Base-by-base conservation (phyloP, 2,797 vertebrate genomes). In the Cuniculus paca region DNA sequence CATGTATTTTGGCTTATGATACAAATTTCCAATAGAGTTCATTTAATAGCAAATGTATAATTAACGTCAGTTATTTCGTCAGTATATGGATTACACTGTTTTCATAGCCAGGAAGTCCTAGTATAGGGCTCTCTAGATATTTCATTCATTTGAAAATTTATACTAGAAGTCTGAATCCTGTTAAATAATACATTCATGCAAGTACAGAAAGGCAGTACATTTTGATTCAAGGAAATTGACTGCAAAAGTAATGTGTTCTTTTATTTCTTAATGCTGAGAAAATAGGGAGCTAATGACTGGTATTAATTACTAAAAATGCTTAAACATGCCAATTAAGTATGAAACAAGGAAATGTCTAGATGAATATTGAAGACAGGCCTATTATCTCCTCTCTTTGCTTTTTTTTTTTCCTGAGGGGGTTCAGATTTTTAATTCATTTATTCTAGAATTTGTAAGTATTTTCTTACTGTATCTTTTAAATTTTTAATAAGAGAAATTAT, bases 131-230 rank as follows among this genome's bases (percentile, higher is more conserved):
- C 92, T 83, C 72, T 91, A 90, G 87, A 81, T 95, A 94, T 81
- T 97, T 95, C 89, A 96, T 94, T 92, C 86, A 45, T 86, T 95
- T 94, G 48, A 96, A 96, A 42, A 91, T 95, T 95, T 90, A 75
- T 24, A 61, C 4, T 92, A 52, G 24, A 90, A 97, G 52, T 95
- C 52, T 94, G 88, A 97, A 95, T 95, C 31, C 74, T 97, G 84
- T 96, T 97, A 90, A 95, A 96, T 96, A 96, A 94, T 96, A 39
- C 70, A 95, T 90, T 91, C 28, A 58, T 74, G 39, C 82, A 95
- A 95, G n/a, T 85, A 72, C 58, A 95, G 70, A 90, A 95, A 94
- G 58, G 52, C 82, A 68, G 0, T 75, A 45, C 28, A 72, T 92
- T 88, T 90, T 60, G 42, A 92, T 72, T 92, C 65, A 93, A 97